Percentiles rank a stretch among this genome's conserved stretches.
phyloP scores from a whole-genome alignment of 2,113 vertebrate genomes.

The Parotia lawesii region DNA sequence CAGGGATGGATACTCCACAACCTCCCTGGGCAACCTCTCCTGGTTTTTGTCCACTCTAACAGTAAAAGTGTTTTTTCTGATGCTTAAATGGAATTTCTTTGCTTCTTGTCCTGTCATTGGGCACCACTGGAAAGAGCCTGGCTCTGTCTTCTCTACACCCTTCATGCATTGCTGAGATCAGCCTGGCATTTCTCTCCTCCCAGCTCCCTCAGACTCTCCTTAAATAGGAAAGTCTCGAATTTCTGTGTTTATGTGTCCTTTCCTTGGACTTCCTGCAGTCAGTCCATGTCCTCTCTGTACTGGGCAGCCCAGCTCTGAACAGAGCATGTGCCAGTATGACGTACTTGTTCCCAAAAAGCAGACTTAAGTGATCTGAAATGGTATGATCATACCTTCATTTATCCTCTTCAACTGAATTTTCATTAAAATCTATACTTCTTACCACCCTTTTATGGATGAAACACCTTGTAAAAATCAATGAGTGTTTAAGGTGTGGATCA shows the following conservation, averaged over 20 bases:
- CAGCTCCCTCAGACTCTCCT: background rate
- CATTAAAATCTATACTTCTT: slow-evolving; percentile 10
- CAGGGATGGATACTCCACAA: background rate
- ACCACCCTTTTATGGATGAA: background rate
- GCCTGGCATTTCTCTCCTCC: background rate
- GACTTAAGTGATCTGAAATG: background rate
- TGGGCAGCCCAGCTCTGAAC: background rate
- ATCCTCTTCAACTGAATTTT: background rate
- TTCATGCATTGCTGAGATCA: background rate
- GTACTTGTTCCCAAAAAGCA: background rate
- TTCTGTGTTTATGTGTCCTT: background rate
- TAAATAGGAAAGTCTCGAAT: background rate
- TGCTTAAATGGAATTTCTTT: background rate
- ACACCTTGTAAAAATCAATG: slow-evolving; percentile 32
- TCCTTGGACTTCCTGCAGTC: background rate
- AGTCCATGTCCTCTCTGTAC: background rate
- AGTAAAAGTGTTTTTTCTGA: background rate
- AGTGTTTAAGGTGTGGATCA: slow-evolving; percentile 10
- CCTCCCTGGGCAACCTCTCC: background rate
- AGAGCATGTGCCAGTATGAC: background rate
- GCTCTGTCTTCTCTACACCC: background rate
- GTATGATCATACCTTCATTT: background rate
- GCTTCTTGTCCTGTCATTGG: background rate
- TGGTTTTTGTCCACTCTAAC: background rate
- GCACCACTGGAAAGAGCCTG: background rate